These are phyloP conservation scores for Argyrosomus regius DNA, from an alignment of 2,797 vertebrate genomes.

Conservation along the genomic window DNA sequence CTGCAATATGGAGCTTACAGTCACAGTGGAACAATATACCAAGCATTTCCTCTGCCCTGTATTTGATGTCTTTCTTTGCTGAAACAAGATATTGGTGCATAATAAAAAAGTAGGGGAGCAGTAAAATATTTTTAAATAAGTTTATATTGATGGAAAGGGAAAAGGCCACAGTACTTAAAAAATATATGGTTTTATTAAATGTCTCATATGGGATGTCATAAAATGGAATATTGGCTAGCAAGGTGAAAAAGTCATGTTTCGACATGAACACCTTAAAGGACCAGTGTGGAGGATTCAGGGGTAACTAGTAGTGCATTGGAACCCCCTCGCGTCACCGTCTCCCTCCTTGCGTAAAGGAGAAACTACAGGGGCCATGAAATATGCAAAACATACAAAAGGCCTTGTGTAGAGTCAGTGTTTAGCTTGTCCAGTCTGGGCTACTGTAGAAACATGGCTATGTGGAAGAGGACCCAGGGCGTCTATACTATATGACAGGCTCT, in stretches of 20 bases:
- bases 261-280: too few species aligned
- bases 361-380: too few species aligned
- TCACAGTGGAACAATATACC: slow-evolving; percentile 3
- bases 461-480: too few species aligned
- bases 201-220: neutral
- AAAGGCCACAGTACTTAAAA: neutral
- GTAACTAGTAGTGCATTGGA: too few species aligned
- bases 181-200: neutral
- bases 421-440: too few species aligned
- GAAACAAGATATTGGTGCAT: neutral
- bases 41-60: neutral
- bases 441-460: too few species aligned
- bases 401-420: too few species aligned
- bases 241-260: neutral
- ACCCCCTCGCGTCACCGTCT: too few species aligned
- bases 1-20: neutral
- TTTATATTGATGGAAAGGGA: neutral
- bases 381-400: too few species aligned
- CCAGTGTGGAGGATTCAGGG: too few species aligned
- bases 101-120: neutral
- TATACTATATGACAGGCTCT: too few species aligned
- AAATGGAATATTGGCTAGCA: neutral
- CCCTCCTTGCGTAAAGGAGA: too few species aligned
- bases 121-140: neutral
- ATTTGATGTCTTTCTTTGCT: slow-evolving; percentile 5